A percentile compares a stretch with the other conserved stretches of the same genome.
Evolutionary conservation across 2,888 invertebrate genomes (phyloP).

Genomic region (Yponomeuta evonymella): DNA sequence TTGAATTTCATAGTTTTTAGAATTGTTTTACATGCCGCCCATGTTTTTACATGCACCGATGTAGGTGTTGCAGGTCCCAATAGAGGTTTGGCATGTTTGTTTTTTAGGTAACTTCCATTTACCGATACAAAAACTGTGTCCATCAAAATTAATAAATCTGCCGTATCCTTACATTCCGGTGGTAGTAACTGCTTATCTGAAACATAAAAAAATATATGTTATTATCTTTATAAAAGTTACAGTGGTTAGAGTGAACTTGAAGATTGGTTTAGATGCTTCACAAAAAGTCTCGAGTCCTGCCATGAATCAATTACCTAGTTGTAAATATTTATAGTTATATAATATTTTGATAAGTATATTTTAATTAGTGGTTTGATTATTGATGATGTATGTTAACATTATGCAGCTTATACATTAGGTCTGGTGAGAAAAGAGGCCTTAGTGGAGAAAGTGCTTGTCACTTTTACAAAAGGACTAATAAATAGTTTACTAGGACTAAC

Average conservation of each 20-base stretch:
- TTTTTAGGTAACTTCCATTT: background rate
- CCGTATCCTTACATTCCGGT: slow-evolving; percentile 1
- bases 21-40: background rate
- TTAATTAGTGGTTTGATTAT: too few species aligned
- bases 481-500: too few species aligned
- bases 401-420: too few species aligned
- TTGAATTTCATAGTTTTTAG: slow-evolving; percentile 23
- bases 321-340: background rate
- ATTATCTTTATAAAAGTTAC: too few species aligned
- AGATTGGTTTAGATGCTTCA: too few species aligned
- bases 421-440: too few species aligned
- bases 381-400: too few species aligned
- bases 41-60: background rate
- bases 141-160: background rate
- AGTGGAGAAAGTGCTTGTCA: too few species aligned
- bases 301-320: background rate
- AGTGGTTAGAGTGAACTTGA: too few species aligned
- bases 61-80: slow-evolving; percentile 4
- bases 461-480: too few species aligned
- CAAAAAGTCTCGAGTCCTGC: too few species aligned
- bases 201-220: background rate
- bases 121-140: background rate
- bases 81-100: background rate
- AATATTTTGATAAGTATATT: background rate
- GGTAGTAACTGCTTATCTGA: slow-evolving; percentile 12